Evolutionary conservation across 2,888 invertebrate species (phyloP), one percentile per base, ranked within the genome.

Genomic region (Sepioteuthis lessoniana): DNA sequence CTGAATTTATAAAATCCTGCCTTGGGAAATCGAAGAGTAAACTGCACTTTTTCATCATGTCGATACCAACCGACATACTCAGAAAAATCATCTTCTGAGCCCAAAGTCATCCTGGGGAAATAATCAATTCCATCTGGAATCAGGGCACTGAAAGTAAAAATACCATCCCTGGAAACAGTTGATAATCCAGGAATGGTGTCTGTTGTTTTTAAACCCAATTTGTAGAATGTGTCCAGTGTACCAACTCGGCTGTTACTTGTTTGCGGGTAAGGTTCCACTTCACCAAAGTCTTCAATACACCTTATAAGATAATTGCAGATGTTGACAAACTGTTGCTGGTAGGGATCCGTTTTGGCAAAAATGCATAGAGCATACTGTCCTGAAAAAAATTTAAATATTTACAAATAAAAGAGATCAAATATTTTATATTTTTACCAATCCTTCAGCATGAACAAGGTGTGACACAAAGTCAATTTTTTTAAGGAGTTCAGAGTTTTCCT

Each of bases 261-360:
- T 31, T 42, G 47, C 16, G 92, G 92, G 46, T 92, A 92, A 28
- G n/a, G 92, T 19, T 38, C 19, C 7, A 92, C 92, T 19, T 47
- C 47, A 31, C 92, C 92, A 42, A 92, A 42, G 31, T 46, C 92
- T 93, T 91, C 60, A 38, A 35, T 60, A 47, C 93, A 76, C 25
- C 93, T 55, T 16, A 96, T 94, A 31, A 96, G 94, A 94, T 96
- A 96, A 94, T 96, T 96, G 94, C 96, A 96, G 19, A 96, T 96
- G 90, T 96, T 96, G 16, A 95, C 95, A 91, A 95, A 95, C n/a
- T 95, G 95, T 16, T 95, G 95, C 38, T 95, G 94, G 42, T 95
- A 94, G 8, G 95, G 95, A 35, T 94, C 95, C 50, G 95, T 95
- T 93, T 95, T 95, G 8, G 96, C 96, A 94, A 96, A 96, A n/a